phyloP scores from a whole-genome alignment of 2,113 vertebrate species.

The Cyprinodon variegatus region DNA sequence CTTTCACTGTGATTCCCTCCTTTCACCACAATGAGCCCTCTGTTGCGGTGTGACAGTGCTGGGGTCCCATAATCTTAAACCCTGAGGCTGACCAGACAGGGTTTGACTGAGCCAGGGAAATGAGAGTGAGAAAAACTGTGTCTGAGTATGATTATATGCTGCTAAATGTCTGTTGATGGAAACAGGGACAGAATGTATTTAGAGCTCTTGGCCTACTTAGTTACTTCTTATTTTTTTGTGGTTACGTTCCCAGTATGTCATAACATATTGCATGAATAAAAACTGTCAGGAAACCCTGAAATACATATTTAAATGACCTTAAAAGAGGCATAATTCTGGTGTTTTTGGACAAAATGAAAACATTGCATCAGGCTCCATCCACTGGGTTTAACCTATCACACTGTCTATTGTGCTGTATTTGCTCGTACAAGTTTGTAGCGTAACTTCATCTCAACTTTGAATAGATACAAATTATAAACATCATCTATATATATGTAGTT shows the following conservation, averaged over 20 bases:
- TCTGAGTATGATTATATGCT: constrained; percentile 18
- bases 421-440: neutral
- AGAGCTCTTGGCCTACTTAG: neutral
- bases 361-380: neutral
- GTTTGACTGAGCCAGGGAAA: constrained; percentile 10
- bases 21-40: constrained; percentile 37
- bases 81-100: constrained; percentile 29
- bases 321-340: neutral
- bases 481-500: neutral
- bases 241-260: neutral
- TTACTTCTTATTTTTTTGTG: neutral
- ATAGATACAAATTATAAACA: neutral
- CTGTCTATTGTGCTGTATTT: neutral
- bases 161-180: constrained; percentile 34
- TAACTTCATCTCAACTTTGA: neutral
- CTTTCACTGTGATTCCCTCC: constrained; percentile 16
- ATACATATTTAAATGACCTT: neutral
- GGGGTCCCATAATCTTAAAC: constrained; percentile 6
- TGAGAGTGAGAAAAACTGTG: constrained; percentile 16
- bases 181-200: constrained; percentile 27
- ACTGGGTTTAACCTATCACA: neutral
- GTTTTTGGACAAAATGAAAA: neutral
- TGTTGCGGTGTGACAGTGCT: constrained; percentile 31
- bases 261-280: neutral
- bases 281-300: too few relatives aligned